Evolutionary conservation across 2,113 vertebrate species (phyloP), one percentile per base, ranked within the genome.

Genomic region (Forbesichthys papilliferus): DNA sequence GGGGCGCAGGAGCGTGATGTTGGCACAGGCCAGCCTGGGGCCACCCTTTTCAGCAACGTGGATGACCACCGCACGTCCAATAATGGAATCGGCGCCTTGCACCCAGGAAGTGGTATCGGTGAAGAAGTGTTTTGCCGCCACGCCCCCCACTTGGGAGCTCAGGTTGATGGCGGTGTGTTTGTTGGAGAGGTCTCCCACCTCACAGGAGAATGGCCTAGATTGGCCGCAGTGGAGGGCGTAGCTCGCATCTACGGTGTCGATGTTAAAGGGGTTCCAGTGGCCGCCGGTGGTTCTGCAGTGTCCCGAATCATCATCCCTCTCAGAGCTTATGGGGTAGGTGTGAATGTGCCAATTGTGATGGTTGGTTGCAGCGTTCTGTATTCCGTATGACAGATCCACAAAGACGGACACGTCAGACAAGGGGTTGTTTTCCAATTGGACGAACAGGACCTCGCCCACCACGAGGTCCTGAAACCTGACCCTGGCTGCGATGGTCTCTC

Each of bases 321-420:
- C 93, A 8, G 92, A 90, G 74, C 89, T 91, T 63, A 95, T 93
- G 7, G 93, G 92, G 68, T 77, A 87, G 0, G 1, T 61, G 62
- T 94, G 93, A 74, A 93, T 75, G 60, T 94, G 93, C 93, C 93
- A 95, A 61, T 87, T 89, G 74, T 95, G 94, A 34, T 89, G 81
- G 55, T 0, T 14, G 54, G 90, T 94, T 36, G 73, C 48, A 0
- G 48, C 27, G 6, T 11, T 61, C 11, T 73, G 55, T 60, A 79
- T 80, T 63, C 88, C 89, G 11, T 93, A 90, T 2, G 84, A 78
- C 36, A 95, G 71, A 75, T 93, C 88, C 69, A 88, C 14, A 60
- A 93, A 94, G 51, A 93, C 69, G 5, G 93, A 88, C 3, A 95
- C 84, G n/a, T 94, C 94, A 16, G 92, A 90, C 53, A 93, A 78